Evolutionary conservation across 2,888 invertebrate genomes (phyloP).

Genomic region (Syrista parreyssii): DNA sequence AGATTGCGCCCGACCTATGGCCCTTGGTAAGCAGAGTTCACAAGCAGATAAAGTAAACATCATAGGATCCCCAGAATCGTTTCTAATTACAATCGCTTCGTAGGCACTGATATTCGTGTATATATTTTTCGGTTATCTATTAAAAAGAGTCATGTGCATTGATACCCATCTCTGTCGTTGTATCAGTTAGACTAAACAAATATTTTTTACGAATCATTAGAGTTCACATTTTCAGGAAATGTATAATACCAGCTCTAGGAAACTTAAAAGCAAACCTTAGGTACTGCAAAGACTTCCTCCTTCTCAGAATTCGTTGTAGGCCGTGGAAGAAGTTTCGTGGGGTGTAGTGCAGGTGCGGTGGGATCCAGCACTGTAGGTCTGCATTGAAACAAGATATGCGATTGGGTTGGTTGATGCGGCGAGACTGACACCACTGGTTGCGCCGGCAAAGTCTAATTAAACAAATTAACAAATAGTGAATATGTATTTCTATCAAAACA

Average conservation of each 20-base stretch:
- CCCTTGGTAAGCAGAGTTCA: not conserved
- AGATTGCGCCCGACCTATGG: not conserved
- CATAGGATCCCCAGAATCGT: not conserved
- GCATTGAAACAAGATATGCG: slow-evolving; percentile 55
- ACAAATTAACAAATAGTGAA: not conserved
- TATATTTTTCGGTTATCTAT: not conserved
- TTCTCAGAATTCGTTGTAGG: slow-evolving; percentile 43
- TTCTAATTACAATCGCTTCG: not conserved
- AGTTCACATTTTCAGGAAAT: not conserved
- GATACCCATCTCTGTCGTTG: not conserved
- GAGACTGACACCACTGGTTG: slow-evolving; percentile 54
- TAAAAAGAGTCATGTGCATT: not conserved
- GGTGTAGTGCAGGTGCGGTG: slow-evolving; percentile 53
- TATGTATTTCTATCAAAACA: not conserved
- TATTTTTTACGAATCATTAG: not conserved
- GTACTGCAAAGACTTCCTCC: slow-evolving; percentile 67
- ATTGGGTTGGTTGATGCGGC: slow-evolving; percentile 47
- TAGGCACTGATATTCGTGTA: not conserved
- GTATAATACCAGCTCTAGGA: not conserved
- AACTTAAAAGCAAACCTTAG: slow-evolving; percentile 57
- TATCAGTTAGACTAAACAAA: not conserved
- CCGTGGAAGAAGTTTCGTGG: slow-evolving; percentile 56
- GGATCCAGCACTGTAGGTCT: slow-evolving; percentile 58
- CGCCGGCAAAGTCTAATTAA: slow-evolving; percentile 44
- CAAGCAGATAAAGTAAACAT: not conserved